Conservation (phyloP, 2,797 vertebrate species). For the Oreortyx pictus region DNA sequence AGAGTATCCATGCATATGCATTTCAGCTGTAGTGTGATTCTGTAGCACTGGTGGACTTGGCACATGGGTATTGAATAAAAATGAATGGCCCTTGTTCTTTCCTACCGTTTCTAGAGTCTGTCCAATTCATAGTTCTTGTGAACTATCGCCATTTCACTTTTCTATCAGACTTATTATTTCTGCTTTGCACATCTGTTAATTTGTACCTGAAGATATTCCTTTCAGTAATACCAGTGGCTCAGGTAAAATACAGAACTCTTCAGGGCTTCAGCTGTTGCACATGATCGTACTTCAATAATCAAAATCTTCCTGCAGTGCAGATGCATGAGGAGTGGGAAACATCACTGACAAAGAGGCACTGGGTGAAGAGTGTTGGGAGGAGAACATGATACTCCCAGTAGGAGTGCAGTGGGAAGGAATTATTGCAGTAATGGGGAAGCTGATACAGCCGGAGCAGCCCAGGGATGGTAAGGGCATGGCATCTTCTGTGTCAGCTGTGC, state of each 20-base stretch:
- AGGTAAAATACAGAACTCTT: neutral
- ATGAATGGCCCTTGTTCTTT: neutral
- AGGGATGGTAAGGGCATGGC: neutral
- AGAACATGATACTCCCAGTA: neutral
- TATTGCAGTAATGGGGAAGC: neutral
- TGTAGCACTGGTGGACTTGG: neutral
- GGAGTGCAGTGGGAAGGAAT: neutral
- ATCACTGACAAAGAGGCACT: neutral
- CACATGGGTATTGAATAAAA: neutral
- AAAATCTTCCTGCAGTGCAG: neutral
- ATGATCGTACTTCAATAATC: neutral
- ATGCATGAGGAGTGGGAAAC: neutral
- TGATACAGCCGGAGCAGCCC: neutral
- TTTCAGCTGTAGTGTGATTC: neutral
- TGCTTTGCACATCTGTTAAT: neutral
- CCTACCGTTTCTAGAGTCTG: neutral
- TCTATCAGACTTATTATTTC: neutral
- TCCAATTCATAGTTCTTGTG: neutral
- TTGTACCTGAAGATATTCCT: neutral
- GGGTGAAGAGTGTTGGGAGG: neutral
- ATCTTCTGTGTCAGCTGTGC: conserved; percentile 7
- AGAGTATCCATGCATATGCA: rapidly evolving
- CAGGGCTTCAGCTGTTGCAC: neutral
- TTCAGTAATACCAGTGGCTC: neutral
- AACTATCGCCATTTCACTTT: neutral